These are phyloP conservation scores for Microctonus aethiopoides DNA, from an alignment of 2,888 invertebrate species.

Conservation along the genomic window DNA sequence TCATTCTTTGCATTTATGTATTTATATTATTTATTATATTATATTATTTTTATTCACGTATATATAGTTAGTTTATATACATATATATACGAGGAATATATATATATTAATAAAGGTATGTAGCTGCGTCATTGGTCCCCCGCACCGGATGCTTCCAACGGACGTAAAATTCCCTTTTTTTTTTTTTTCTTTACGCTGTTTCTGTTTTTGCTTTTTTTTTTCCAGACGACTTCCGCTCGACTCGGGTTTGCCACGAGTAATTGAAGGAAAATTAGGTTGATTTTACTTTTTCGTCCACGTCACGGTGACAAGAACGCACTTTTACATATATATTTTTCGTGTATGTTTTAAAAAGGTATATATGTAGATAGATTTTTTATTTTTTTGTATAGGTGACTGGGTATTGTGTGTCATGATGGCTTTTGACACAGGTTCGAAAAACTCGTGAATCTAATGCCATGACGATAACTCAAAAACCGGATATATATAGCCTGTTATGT, in stretches of 20 bases:
- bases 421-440: background rate
- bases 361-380: background rate
- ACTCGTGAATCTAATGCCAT: background rate
- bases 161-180: constrained; percentile 54
- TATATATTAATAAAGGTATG: background rate
- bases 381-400: background rate
- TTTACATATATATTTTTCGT: background rate
- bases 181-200: constrained; percentile 32
- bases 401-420: background rate
- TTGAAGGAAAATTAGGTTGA: constrained; percentile 53
- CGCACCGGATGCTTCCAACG: constrained; percentile 57
- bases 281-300: constrained; percentile 36
- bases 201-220: constrained; percentile 36
- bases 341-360: background rate
- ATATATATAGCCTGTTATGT: background rate
- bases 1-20: background rate
- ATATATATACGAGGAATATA: too few relatives aligned
- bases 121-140: constrained; percentile 44
- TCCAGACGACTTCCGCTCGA: constrained; percentile 48
- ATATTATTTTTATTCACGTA: too few relatives aligned
- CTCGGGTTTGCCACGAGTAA: constrained; percentile 42
- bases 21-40: background rate
- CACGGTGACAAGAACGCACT: constrained; percentile 17
- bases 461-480: background rate
- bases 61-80: background rate